phyloP scores from a whole-genome alignment of 2,113 vertebrate species.

The Pachycephala philippinensis region DNA sequence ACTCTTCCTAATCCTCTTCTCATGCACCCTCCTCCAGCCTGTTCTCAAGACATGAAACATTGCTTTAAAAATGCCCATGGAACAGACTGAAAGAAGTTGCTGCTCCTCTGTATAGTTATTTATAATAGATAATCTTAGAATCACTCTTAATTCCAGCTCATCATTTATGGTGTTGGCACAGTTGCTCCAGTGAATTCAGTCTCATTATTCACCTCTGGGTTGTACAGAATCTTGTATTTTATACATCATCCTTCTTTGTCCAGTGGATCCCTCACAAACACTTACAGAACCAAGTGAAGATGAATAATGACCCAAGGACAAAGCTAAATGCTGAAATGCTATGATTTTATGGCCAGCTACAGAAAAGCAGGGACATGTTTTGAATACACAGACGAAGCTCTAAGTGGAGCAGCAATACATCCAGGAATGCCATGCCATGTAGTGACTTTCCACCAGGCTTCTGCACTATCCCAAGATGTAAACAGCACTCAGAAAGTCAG shows the following conservation, averaged over 20 bases:
- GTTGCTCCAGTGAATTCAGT: not conserved
- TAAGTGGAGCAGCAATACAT: not conserved
- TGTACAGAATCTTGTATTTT: slow-evolving; percentile 1
- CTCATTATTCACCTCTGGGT: slow-evolving; percentile 15
- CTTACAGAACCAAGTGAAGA: not conserved
- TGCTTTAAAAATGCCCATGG: not conserved
- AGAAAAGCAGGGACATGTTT: not conserved
- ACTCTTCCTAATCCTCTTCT: not conserved
- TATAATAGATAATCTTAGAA: slow-evolving; percentile 51
- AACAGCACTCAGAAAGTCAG: not conserved
- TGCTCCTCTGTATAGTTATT: not conserved
- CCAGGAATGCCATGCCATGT: accelerated
- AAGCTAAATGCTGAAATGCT: not conserved
- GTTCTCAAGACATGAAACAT: slow-evolving; percentile 13
- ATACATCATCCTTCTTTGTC: not conserved
- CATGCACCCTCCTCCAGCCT: not conserved
- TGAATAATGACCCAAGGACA: not conserved
- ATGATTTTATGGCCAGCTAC: not conserved
- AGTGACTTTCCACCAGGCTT: not conserved
- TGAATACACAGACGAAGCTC: not conserved
- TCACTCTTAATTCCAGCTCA: slow-evolving; percentile 38
- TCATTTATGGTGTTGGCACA: slow-evolving; percentile 20
- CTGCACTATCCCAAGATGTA: not conserved
- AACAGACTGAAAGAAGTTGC: slow-evolving; percentile 3
- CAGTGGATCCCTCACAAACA: not conserved